phyloP scores from a whole-genome alignment of 2,113 vertebrate species.

The Mixornis gularis region DNA sequence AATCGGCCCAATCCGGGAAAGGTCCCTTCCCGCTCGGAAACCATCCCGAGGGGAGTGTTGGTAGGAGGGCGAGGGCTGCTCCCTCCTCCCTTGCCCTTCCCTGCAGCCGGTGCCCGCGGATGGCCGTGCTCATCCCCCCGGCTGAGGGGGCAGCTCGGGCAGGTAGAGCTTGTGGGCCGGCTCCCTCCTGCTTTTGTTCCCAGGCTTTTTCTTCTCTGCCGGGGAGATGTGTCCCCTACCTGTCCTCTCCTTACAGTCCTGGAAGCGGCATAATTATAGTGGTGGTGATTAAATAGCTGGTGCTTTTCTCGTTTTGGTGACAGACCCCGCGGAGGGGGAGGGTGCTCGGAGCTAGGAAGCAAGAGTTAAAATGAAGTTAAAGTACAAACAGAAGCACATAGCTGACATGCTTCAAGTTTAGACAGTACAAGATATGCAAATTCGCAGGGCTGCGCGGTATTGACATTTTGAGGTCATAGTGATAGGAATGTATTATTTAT shows the following conservation, averaged over 20 bases:
- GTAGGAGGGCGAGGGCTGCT: neutral
- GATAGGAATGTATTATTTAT: slow-evolving; percentile 74
- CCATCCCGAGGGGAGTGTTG: neutral
- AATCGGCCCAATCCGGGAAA: neutral
- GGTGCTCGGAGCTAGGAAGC: neutral
- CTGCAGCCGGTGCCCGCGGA: neutral
- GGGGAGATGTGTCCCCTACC: neutral
- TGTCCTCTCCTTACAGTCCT: neutral
- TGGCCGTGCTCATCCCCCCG: neutral
- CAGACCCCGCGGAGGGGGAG: neutral
- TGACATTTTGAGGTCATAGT: slow-evolving; percentile 72
- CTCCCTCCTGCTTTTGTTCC: neutral
- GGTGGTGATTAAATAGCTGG: neutral
- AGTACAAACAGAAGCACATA: slow-evolving; percentile 61
- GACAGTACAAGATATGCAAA: slow-evolving; percentile 63
- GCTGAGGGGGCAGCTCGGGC: neutral
- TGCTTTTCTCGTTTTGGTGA: neutral
- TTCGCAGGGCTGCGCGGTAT: slow-evolving; percentile 34
- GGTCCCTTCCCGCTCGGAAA: neutral
- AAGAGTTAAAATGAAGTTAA: slow-evolving; percentile 59
- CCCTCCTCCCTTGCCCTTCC: neutral
- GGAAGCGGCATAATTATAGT: neutral
- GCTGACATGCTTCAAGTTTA: slow-evolving; percentile 69
- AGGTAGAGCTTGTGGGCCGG: neutral
- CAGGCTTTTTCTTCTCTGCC: neutral